Evolutionary conservation across 2,888 invertebrate genomes (phyloP).

Genomic region (Tenthredo mesomela): DNA sequence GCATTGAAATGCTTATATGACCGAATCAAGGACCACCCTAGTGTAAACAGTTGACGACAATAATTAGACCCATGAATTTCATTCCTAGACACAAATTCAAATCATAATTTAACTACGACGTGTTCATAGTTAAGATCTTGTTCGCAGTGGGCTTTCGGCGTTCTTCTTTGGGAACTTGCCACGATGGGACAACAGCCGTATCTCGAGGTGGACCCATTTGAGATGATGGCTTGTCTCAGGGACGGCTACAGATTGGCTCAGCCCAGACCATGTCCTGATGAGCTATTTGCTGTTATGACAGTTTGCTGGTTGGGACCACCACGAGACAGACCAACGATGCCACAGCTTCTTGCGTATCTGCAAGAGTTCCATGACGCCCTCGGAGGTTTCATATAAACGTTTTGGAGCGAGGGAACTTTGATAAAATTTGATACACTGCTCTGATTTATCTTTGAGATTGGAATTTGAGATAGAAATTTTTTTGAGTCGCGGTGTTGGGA

Average conservation of each 20-base stretch:
- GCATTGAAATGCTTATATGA: too few species aligned
- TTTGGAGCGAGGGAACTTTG: background rate
- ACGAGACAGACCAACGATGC: conserved; percentile 84
- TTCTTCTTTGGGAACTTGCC: conserved; percentile 95
- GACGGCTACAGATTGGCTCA: conserved; percentile 95
- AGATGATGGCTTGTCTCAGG: conserved; percentile 91
- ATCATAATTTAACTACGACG: too few species aligned
- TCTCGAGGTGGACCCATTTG: conserved; percentile 94
- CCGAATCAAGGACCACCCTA: too few species aligned
- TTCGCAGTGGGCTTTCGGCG: conserved; percentile 94
- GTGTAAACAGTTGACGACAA: background rate
- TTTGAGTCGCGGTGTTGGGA: background rate
- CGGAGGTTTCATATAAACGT: conserved; percentile 82
- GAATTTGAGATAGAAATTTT: background rate
- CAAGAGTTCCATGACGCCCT: conserved; percentile 87
- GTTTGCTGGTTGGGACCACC: conserved; percentile 87
- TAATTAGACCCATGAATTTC: background rate
- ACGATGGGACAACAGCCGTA: conserved; percentile 95
- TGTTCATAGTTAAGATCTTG: background rate
- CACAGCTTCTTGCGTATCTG: conserved; percentile 85
- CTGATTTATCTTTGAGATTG: background rate
- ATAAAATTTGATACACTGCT: background rate
- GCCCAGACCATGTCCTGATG: conserved; percentile 97
- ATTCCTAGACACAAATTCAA: background rate
- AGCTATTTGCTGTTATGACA: conserved; percentile 90